Percentiles rank a stretch among this genome's conserved stretches.
Evolutionary conservation across 2,888 invertebrate genomes (phyloP).

Genomic region (Acheta domesticus): DNA sequence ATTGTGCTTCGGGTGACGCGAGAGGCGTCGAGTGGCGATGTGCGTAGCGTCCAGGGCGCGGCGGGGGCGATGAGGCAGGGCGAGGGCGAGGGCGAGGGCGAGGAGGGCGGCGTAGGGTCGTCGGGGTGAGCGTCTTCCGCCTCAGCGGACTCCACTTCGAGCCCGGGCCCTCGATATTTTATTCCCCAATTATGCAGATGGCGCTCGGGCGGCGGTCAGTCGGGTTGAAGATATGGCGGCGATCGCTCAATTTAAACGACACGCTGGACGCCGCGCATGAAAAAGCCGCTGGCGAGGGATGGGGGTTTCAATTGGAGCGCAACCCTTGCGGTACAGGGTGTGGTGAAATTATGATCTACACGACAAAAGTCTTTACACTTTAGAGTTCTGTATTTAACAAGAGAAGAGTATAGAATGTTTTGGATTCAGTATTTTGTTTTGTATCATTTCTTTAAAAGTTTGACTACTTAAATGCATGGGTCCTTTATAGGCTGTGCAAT

Average conservation of each 20-base stretch:
- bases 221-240: neutral
- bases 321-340: too few relatives aligned
- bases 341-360: neutral
- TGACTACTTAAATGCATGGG: too few relatives aligned
- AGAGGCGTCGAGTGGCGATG: too few relatives aligned
- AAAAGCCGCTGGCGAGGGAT: neutral
- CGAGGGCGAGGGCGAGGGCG: neutral
- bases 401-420: neutral
- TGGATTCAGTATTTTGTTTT: neutral
- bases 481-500: too few relatives aligned
- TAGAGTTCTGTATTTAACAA: neutral
- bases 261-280: neutral
- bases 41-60: too few relatives aligned
- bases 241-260: constrained; percentile 18
- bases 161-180: neutral
- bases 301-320: too few relatives aligned
- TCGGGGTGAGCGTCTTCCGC: neutral
- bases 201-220: neutral
- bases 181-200: constrained; percentile 3
- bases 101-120: neutral
- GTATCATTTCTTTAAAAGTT: too few relatives aligned
- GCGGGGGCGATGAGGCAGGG: neutral
- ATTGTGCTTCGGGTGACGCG: too few relatives aligned
- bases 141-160: neutral
- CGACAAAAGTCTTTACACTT: neutral